Conservation (phyloP, 2,113 vertebrate species). For the Hippocampus mohnikei region DNA sequence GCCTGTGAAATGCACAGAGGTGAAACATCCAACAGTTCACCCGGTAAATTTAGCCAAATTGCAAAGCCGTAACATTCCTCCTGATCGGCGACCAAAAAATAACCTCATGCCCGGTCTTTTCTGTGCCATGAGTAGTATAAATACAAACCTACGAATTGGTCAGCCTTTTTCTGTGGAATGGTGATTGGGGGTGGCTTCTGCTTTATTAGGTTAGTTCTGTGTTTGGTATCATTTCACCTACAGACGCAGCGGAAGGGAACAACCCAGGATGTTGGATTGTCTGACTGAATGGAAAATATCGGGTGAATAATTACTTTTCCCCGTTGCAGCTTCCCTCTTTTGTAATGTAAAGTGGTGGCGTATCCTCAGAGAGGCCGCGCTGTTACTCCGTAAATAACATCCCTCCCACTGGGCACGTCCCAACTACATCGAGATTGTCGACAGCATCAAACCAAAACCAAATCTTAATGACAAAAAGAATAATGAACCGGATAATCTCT, state of each 20-base stretch:
- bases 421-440: constrained; percentile 35
- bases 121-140: constrained; percentile 57
- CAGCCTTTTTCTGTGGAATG: constrained; percentile 56
- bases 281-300: constrained; percentile 63
- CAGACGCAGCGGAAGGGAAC: constrained; percentile 49
- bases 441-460: constrained; percentile 38
- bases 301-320: constrained; percentile 68
- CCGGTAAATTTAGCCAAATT: not conserved
- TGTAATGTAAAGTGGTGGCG: constrained; percentile 65
- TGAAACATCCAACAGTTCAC: not conserved
- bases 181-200: constrained; percentile 39
- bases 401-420: constrained; percentile 39
- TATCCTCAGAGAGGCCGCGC: constrained; percentile 47
- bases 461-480: constrained; percentile 37
- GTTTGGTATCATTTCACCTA: constrained; percentile 54
- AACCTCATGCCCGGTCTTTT: constrained; percentile 59
- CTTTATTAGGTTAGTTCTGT: constrained; percentile 59
- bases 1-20: constrained; percentile 12
- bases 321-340: constrained; percentile 56
- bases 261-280: constrained; percentile 54
- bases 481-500: constrained; percentile 47
- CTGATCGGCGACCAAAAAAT: constrained; percentile 34
- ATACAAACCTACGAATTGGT: constrained; percentile 70
- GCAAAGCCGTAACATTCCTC: constrained; percentile 50
- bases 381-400: constrained; percentile 54